These are phyloP conservation scores for Potorous gilbertii DNA, from an alignment of 2,797 vertebrate species.

Conservation along the genomic window DNA sequence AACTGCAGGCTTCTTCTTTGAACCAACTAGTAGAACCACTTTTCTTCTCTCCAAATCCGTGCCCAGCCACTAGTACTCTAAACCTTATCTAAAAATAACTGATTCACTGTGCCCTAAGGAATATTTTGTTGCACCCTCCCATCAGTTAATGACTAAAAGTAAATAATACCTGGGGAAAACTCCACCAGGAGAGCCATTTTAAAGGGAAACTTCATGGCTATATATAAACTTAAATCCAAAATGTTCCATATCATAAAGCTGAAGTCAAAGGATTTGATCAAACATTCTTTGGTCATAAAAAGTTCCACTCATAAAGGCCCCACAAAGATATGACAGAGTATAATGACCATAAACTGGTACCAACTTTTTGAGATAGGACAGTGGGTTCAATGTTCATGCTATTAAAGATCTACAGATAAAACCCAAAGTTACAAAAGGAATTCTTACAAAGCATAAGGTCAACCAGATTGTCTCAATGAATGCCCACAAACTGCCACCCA, in stretches of 20 bases:
- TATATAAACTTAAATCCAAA: not conserved
- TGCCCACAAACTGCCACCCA: not conserved
- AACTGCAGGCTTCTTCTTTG: not conserved
- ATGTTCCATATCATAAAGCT: not conserved
- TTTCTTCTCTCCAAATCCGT: not conserved
- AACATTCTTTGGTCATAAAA: not conserved
- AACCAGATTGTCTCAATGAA: not conserved
- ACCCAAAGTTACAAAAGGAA: not conserved
- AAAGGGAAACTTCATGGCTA: not conserved
- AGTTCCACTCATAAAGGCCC: not conserved
- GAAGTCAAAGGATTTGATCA: not conserved
- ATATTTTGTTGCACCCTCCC: not conserved
- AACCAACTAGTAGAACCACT: not conserved
- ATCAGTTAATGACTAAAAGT: not conserved
- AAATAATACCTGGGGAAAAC: not conserved
- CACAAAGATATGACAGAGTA: not conserved
- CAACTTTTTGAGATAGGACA: not conserved
- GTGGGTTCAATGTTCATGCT: not conserved
- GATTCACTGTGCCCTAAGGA: not conserved
- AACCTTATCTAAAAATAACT: not conserved
- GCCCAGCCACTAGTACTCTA: not conserved
- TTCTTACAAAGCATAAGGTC: not conserved
- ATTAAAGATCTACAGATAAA: not conserved
- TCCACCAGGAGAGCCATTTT: not conserved
- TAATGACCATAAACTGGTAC: not conserved